Evolutionary conservation across 2,888 invertebrate genomes (phyloP).

Genomic region (Eupithecia subumbrata): DNA sequence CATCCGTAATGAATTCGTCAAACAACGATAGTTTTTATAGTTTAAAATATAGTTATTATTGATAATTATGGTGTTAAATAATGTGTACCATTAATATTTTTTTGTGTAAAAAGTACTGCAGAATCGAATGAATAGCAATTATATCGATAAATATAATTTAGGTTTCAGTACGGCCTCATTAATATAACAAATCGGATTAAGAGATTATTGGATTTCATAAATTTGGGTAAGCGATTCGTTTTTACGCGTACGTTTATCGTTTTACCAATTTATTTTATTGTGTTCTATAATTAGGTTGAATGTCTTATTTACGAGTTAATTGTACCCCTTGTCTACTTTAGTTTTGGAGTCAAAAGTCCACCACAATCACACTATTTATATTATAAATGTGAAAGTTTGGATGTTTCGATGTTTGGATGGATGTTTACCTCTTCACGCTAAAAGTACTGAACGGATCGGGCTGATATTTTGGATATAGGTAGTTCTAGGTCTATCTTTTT

Average conservation of each 20-base stretch:
- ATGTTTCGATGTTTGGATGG: too few relatives aligned
- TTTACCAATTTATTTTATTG: constrained; percentile 11
- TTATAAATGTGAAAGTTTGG: too few relatives aligned
- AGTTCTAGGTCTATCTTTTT: too few relatives aligned
- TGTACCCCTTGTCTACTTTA: not conserved
- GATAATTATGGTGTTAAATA: too few relatives aligned
- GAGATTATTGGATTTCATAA: constrained; percentile 19
- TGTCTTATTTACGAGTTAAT: not conserved
- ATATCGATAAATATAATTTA: not conserved
- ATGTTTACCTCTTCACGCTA: too few relatives aligned
- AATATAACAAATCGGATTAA: constrained; percentile 26
- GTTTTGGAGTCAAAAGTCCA: not conserved
- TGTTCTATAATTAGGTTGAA: not conserved
- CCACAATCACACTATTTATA: not conserved
- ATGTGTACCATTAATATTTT: too few relatives aligned
- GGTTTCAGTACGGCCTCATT: constrained; percentile 4
- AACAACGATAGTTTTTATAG: too few relatives aligned
- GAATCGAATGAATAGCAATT: not conserved
- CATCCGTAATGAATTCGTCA: too few relatives aligned
- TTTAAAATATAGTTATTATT: too few relatives aligned
- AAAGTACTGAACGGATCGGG: too few relatives aligned
- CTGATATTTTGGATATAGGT: too few relatives aligned
- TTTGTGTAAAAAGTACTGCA: not conserved
- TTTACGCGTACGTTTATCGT: constrained; percentile 11
- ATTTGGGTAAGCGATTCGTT: constrained; percentile 7